Evolutionary conservation across 2,888 invertebrate species (phyloP).

Genomic region (Dioctria rufipes): DNA sequence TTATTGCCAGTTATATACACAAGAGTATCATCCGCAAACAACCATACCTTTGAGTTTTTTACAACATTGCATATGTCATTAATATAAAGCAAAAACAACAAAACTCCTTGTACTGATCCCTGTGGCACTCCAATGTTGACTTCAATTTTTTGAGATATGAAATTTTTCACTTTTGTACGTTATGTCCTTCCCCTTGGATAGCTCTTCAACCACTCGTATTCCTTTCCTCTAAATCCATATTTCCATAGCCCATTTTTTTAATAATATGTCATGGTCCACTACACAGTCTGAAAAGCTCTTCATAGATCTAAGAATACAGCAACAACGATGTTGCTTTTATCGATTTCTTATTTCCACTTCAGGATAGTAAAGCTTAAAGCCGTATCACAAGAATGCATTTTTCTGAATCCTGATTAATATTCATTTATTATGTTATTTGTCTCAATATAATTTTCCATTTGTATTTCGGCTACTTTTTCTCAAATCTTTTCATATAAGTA

Average conservation of each 20-base stretch:
- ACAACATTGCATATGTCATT: neutral
- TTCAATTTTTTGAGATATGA: neutral
- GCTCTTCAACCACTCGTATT: neutral
- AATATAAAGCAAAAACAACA: neutral
- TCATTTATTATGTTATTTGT: too few relatives aligned
- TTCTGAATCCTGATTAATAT: too few relatives aligned
- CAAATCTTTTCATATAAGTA: too few relatives aligned
- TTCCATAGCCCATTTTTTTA: neutral
- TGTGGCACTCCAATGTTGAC: neutral
- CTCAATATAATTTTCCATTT: too few relatives aligned
- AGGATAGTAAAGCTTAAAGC: too few relatives aligned
- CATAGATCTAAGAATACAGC: too few relatives aligned
- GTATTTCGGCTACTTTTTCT: too few relatives aligned
- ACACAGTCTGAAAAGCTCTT: slow-evolving; percentile 72
- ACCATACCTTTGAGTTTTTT: too few relatives aligned
- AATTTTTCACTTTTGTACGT: neutral
- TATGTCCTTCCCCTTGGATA: neutral
- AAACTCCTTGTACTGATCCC: neutral
- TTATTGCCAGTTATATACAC: neutral
- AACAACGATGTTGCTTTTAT: too few relatives aligned
- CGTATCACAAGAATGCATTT: too few relatives aligned
- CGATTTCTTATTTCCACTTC: too few relatives aligned
- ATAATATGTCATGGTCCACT: neutral
- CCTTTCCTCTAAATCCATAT: neutral
- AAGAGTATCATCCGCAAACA: neutral